Evolutionary conservation across 2,888 invertebrate species (phyloP), one percentile per base, ranked within the genome.

Genomic region (Tetanocera ferruginea): DNA sequence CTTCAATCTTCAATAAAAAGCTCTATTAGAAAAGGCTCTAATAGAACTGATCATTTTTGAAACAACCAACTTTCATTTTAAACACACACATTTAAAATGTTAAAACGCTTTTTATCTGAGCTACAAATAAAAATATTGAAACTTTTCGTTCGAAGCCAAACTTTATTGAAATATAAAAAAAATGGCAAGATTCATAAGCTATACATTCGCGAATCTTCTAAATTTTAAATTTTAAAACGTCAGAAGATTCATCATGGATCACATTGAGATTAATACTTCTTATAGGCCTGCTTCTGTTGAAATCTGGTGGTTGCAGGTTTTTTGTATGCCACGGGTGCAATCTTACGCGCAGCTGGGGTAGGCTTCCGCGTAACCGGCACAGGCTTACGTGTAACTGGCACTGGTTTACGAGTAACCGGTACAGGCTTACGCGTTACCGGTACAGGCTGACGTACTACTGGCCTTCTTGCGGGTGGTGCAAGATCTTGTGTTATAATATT

Each of bases 401-500:
- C 43, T 11, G 43, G 43, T 14, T 43, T 43, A 11, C 43, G 43
- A 6, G 43, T 43, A 6, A 8, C 37, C 8, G 37, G 37, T 11
- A 14, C 43, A 6, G 43, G 2, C 43, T 43, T 43, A 43, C 43
- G 43, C 2, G 11, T 43, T 3, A 14, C 43, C 14, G 43, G 11
- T 6, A 43, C 43, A 2, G 43, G 43, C 11, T 43, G 31, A 34
- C 72, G 55, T 5, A 57, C 76, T 74, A 76, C 78, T 73, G 76
- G 62, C 55, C 64, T 76, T 76, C 43, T 43, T 67, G 23, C 75
- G 73, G 57, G 77, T 62, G 62, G 14, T 52, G 23, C 70, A 57
- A 76, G 73, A 25, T 76, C 70, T 5, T 8, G 31, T 25, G 55
- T 55, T n/a, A n/a, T n/a, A n/a, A n/a, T n/a, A n/a, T 17, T 55